Evolutionary conservation across 2,113 vertebrate species (phyloP).

Genomic region (Megaceryle torquata): DNA sequence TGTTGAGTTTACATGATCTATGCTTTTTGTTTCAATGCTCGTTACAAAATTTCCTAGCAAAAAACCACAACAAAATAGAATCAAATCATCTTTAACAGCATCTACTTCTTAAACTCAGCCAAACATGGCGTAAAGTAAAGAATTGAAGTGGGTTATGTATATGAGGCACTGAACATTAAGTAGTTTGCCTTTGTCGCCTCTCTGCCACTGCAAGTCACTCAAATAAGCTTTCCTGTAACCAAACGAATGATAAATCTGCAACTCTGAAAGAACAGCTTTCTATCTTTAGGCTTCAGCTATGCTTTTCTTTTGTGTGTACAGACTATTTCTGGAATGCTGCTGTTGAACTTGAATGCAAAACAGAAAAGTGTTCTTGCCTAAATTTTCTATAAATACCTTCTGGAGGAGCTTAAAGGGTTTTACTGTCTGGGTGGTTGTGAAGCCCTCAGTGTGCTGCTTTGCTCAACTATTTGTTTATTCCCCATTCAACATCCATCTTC

Average conservation of each 20-base stretch:
- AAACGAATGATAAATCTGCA: conserved; percentile 71
- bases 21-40: neutral
- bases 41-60: neutral
- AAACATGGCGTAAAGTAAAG: neutral
- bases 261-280: conserved; percentile 60
- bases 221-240: conserved; percentile 44
- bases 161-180: conserved; percentile 27
- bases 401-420: neutral
- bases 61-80: conserved; percentile 15
- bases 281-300: conserved; percentile 54
- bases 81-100: neutral
- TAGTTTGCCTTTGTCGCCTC: conserved; percentile 28
- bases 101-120: conserved; percentile 37
- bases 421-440: neutral
- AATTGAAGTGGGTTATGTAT: conserved; percentile 7
- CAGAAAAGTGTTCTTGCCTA: neutral
- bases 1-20: neutral
- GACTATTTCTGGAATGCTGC: conserved; percentile 46
- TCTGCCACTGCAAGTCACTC: conserved; percentile 50
- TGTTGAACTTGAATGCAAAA: conserved; percentile 45
- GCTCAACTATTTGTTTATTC: neutral
- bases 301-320: conserved; percentile 30
- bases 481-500: neutral
- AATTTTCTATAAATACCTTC: conserved; percentile 35
- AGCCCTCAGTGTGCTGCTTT: neutral